Evolutionary conservation across 1,140 invertebrate genomes (phyloP).

Genomic region (Drosophila mauritiana): DNA sequence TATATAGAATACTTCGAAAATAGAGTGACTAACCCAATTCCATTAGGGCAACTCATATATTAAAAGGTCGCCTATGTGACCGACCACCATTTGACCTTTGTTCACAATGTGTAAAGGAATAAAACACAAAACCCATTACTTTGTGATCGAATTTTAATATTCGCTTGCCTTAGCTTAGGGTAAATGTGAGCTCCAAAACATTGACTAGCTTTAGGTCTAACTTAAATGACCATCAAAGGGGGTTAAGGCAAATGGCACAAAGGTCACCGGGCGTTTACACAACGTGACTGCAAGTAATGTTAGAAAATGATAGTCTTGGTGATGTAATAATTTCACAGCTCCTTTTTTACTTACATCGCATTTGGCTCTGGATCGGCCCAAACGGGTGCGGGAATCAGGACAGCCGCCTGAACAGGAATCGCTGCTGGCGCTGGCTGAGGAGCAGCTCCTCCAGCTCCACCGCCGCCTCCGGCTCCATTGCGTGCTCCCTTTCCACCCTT

Average conservation of each 20-base stretch:
- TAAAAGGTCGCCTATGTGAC: background rate
- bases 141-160: slow-evolving; percentile 73
- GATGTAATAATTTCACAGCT: background rate
- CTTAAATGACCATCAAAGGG: slow-evolving; percentile 14
- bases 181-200: slow-evolving; percentile 50
- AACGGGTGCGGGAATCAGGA: slow-evolving; percentile 57
- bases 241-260: slow-evolving; percentile 6
- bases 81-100: slow-evolving; percentile 11
- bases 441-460: slow-evolving; percentile 80
- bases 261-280: slow-evolving; percentile 13
- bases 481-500: slow-evolving; percentile 73
- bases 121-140: background rate
- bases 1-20: slow-evolving; percentile 12
- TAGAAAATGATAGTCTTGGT: background rate
- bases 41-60: slow-evolving; percentile 14
- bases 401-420: slow-evolving; percentile 20
- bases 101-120: slow-evolving; percentile 3
- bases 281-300: slow-evolving; percentile 31
- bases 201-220: slow-evolving; percentile 63
- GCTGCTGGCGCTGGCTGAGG: slow-evolving; percentile 54
- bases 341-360: slow-evolving; percentile 43
- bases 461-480: slow-evolving; percentile 81
- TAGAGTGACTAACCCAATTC: background rate
- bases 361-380: slow-evolving; percentile 58
- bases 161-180: slow-evolving; percentile 65